Evolutionary conservation across 2,113 vertebrate species (phyloP), one percentile per base, ranked within the genome.

Genomic region (Gymnobelideus leadbeateri): DNA sequence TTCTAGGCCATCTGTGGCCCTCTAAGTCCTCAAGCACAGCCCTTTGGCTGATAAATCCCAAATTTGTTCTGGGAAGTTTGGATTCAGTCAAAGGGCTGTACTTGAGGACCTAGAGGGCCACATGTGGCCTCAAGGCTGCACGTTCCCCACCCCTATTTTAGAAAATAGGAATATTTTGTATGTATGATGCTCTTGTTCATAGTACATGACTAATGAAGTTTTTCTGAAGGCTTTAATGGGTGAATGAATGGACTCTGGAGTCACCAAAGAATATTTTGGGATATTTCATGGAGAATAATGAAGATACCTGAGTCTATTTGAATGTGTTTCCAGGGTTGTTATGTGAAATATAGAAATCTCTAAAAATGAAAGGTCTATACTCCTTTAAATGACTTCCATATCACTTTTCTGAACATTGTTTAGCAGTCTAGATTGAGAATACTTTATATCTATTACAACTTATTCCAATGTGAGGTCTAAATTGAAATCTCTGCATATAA

Each of bases 401-500:
- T 14, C 25, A 12, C 21, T 49, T 52, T 90, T n/a, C 43, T 84
- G 92, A 53, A 51, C 14, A 84, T 51, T 57, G 61, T 46, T 43
- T 54, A 96, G 12, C 8, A 89, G 2, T 51, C 0, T 19, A 93
- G 3, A 55, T 37, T 1, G 51, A 28, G 68, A 14, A 6, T 90
- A 57, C 16, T 50, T 37, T 28, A 49, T 37, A 16, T 14, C 8
- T 31, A 89, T 51, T 37, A 12, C 51, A 91, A 93, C 0, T 3
- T 84, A 84, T 84, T 92, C 25, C 43, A 91, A 23, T 25, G 10
- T 68, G 61, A 96, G 8, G 3, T 90, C 77, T 61, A 94, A n/a
- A 91, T 46, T 89, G 37, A 96, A 96, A 95, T 93, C 0, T 55
- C 24, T 61, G 28, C 55, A 95, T 26, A 28, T 25, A 47, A 8